Evolutionary conservation across 2,888 invertebrate genomes (phyloP).

Genomic region (Epsilonema sp.): DNA sequence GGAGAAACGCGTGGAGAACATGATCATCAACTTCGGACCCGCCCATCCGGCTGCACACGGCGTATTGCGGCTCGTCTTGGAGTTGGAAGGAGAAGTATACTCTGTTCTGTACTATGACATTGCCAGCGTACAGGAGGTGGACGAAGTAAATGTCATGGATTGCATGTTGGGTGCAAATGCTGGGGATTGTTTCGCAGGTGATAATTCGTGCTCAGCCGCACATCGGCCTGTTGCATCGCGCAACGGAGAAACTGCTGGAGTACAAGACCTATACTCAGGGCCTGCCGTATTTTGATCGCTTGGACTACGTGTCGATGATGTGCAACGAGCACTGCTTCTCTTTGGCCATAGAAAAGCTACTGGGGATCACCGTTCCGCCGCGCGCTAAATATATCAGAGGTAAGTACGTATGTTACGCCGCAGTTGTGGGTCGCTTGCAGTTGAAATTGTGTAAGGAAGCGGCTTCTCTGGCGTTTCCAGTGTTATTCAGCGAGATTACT

Average conservation of each 20-base stretch:
- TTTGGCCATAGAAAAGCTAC: conserved; percentile 77
- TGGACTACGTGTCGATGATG: conserved; percentile 99
- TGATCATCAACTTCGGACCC: conserved; percentile 70
- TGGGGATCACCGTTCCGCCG: conserved; percentile 44
- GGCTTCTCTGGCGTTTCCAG: conserved; percentile 39
- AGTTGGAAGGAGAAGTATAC: conserved; percentile 57
- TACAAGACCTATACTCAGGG: conserved; percentile 96
- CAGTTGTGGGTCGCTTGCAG: background rate
- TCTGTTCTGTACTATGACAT: background rate
- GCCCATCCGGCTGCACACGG: conserved; percentile 89
- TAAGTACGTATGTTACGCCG: conserved; percentile 28
- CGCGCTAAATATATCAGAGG: conserved; percentile 89
- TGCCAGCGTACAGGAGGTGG: too few species aligned
- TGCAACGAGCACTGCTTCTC: conserved; percentile 94
- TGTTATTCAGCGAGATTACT: conserved; percentile 80
- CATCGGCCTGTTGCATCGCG: conserved; percentile 85
- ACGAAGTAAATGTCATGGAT: too few species aligned
- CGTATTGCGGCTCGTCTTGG: conserved; percentile 60
- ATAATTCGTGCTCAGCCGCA: conserved; percentile 80
- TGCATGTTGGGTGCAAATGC: too few species aligned
- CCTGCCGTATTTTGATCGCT: conserved; percentile 84
- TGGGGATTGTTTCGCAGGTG: conserved; percentile 41
- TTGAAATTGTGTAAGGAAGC: conserved; percentile 11
- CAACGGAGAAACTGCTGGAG: conserved; percentile 91
- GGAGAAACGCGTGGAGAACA: conserved; percentile 63